Conservation (phyloP, 1,140 invertebrate species). For the Drosophila lacertosa region DNA sequence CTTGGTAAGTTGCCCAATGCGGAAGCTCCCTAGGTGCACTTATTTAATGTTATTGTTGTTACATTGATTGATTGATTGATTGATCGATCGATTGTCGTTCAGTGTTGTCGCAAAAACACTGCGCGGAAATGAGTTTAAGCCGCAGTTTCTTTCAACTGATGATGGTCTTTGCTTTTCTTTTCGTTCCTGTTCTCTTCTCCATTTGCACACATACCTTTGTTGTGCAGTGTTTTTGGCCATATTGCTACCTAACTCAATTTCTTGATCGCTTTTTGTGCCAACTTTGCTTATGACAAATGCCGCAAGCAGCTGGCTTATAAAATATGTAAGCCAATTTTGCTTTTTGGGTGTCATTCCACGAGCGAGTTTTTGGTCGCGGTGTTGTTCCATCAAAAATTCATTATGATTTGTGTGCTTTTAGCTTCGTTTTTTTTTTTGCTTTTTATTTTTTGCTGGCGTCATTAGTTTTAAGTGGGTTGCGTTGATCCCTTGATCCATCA, state of each 20-base stretch:
- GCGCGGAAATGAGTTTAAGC: constrained; percentile 51
- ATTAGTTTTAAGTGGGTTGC: constrained; percentile 38
- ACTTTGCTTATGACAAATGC: constrained; percentile 55
- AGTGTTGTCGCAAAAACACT: constrained; percentile 53
- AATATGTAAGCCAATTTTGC: constrained; percentile 54
- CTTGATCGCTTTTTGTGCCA: constrained; percentile 55
- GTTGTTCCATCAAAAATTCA: constrained; percentile 50
- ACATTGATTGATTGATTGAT: constrained; percentile 72
- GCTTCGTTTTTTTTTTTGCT: background rate
- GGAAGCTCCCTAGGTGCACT: constrained; percentile 46
- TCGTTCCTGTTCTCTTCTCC: background rate
- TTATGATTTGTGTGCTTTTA: constrained; percentile 29
- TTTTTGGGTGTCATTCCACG: constrained; percentile 5
- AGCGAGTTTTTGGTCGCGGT: constrained; percentile 19
- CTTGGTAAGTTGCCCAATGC: constrained; percentile 18
- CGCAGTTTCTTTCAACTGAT: constrained; percentile 5
- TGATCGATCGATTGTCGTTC: constrained; percentile 65
- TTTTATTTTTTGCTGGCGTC: constrained; percentile 20
- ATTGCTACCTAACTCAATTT: constrained; percentile 21
- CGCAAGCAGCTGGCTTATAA: constrained; percentile 52
- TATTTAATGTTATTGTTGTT: constrained; percentile 68
- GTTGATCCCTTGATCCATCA: constrained; percentile 32
- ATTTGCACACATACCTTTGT: background rate
- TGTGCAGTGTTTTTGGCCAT: constrained; percentile 44
- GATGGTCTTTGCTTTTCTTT: too few relatives aligned